Percentiles rank a stretch among this genome's conserved stretches.
phyloP scores from a whole-genome alignment of 2,113 vertebrate species.

The Triplophysa rosa region DNA sequence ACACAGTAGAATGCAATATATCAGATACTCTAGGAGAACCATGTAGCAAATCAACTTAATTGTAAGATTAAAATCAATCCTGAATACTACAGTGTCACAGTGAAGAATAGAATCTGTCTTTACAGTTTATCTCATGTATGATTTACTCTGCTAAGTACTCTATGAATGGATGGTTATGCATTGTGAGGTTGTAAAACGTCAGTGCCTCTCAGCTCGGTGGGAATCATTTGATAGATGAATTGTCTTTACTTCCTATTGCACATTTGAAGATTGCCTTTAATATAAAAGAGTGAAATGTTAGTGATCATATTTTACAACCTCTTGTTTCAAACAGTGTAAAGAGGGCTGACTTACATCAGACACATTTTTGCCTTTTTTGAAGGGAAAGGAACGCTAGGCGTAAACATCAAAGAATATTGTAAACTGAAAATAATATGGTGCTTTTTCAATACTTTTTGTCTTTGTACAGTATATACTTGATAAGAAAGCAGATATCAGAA shows the following conservation, averaged over 20 bases:
- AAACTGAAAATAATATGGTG: constrained; percentile 45
- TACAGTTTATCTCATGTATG: neutral
- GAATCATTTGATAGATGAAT: constrained; percentile 13
- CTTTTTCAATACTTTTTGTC: constrained; percentile 54
- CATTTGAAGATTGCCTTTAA: constrained; percentile 31
- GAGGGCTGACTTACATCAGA: constrained; percentile 15
- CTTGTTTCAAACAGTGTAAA: neutral
- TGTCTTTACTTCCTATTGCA: constrained; percentile 13
- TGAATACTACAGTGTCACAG: constrained; percentile 37
- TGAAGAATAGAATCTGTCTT: constrained; percentile 29
- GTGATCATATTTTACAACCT: constrained; percentile 20
- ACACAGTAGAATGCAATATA: constrained; percentile 69
- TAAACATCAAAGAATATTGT: neutral
- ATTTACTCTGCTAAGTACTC: constrained; percentile 10
- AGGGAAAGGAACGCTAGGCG: neutral
- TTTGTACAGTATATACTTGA: constrained; percentile 37
- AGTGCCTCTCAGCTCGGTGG: constrained; percentile 45
- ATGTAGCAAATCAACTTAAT: constrained; percentile 69
- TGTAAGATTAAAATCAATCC: constrained; percentile 34
- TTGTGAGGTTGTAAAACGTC: constrained; percentile 39
- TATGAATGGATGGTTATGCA: neutral
- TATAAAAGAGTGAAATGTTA: neutral
- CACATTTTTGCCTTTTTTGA: neutral
- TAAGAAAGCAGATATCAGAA: constrained; percentile 6
- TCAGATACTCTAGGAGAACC: constrained; percentile 64